Evolutionary conservation across 2,797 vertebrate genomes (phyloP), one percentile per base, ranked within the genome.

Genomic region (Brachyalestes nurse): DNA sequence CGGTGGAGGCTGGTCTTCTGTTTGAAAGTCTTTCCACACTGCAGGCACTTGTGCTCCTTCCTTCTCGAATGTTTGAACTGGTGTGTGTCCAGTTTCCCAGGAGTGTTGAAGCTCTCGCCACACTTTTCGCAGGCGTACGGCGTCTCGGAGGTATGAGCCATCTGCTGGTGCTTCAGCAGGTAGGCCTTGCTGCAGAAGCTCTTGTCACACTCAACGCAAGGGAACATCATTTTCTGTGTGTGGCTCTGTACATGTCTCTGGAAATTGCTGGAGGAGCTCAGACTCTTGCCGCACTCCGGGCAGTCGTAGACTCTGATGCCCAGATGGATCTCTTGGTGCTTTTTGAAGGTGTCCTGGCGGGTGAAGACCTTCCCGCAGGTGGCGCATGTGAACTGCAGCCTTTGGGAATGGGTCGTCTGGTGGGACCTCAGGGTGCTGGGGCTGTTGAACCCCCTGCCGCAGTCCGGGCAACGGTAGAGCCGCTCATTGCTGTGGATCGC

Each of bases 341-440:
- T 78, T 73, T 65, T 84, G 69, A 85, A 86, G 28, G 72, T 84
- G n/a, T 84, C 78, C 9, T 83, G 70, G n/a, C 78, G 76, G 55
- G 42, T 75, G 65, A 87, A 87, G 42, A 51, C 82, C 80, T 86
- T 85, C 14, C 75, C 81, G 38, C 86, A 86, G 17, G 34, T 78
- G 0, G 28, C 17, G 12, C 85, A 88, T 6, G 45, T 67, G 12
- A 81, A 67, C 58, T 6, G 13, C 0, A 28, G 69, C 67, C 78
- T 82, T 53, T 34, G 25, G 16, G 3, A 47, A 49, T 82, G 80
- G 66, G 69, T 76, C 55, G 72, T 55, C 23, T 47, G 7, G 60
- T 84, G 82, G n/a, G 64, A 78, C 62, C 6, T 61, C n/a, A 86
- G 77, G 9, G 34, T 75, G 61, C 25, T 58, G 7, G 12, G 49